A percentile compares a stretch with the other conserved stretches of the same genome.
Evolutionary conservation across 2,797 vertebrate species (phyloP).

Genomic region (Anabacerthia variegaticeps): DNA sequence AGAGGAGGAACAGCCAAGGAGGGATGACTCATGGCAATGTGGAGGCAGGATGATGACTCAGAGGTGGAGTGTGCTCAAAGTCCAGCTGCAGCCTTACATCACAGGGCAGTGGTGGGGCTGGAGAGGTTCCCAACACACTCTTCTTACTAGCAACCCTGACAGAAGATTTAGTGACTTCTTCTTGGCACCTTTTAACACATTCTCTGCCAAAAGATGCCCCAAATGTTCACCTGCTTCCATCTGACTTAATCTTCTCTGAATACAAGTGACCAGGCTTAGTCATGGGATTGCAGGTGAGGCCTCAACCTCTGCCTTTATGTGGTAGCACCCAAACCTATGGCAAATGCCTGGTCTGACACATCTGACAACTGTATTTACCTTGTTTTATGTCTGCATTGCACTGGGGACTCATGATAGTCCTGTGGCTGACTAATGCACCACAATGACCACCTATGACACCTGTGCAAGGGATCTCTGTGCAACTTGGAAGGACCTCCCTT

Average conservation of each 20-base stretch:
- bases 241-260: not conserved
- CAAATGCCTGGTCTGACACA: not conserved
- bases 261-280: not conserved
- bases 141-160: not conserved
- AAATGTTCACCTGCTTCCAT: not conserved
- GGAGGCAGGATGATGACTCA: not conserved
- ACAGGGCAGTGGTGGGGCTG: not conserved
- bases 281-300: rapidly evolving
- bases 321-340: not conserved
- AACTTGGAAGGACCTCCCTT: not conserved
- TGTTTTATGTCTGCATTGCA: not conserved
- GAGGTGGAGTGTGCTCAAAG: not conserved
- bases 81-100: not conserved
- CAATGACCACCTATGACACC: not conserved
- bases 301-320: rapidly evolving
- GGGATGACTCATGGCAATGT: not conserved
- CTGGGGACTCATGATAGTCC: not conserved
- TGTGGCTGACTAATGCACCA: not conserved
- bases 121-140: not conserved
- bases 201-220: not conserved
- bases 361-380: not conserved
- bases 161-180: not conserved
- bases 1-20: not conserved
- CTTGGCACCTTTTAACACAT: not conserved
- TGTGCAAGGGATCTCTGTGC: not conserved